These are phyloP conservation scores for Euleptes europaea DNA, from an alignment of 2,113 vertebrate species.

Conservation along the genomic window DNA sequence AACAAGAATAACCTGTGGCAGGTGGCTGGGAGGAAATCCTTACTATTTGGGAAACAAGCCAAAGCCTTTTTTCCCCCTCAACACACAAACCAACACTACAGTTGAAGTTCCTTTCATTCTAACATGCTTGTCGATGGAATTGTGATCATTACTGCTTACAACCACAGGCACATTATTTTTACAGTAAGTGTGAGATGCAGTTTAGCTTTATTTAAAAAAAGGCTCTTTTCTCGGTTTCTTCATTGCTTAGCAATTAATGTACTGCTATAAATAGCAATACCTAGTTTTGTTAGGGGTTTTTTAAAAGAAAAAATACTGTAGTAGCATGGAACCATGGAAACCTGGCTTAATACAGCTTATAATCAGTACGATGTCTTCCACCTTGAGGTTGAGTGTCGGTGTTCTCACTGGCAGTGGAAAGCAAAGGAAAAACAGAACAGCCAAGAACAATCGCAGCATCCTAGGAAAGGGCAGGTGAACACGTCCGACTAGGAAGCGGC, in stretches of 20 bases:
- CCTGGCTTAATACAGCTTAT: background rate
- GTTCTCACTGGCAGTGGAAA: background rate
- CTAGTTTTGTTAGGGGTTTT: conserved; percentile 54
- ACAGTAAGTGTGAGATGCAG: conserved; percentile 19
- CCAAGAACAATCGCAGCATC: background rate
- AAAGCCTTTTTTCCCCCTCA: background rate
- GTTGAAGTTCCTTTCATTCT: background rate
- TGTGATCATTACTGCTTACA: background rate
- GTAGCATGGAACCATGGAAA: conserved; percentile 51
- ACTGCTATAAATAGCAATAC: conserved; percentile 71
- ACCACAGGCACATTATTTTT: conserved; percentile 13
- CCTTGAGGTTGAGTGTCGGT: conserved; percentile 1
- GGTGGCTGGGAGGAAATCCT: background rate
- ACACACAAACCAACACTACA: background rate
- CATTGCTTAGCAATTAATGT: conserved; percentile 58
- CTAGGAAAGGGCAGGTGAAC: background rate
- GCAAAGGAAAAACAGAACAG: conserved; percentile 4
- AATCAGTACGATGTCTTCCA: conserved; percentile 49
- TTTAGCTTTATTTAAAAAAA: conserved; percentile 48
- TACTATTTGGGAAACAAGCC: background rate
- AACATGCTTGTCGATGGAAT: background rate
- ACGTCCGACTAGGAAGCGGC: background rate
- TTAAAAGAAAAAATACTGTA: conserved; percentile 45
- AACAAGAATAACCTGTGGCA: background rate
- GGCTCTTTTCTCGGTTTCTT: conserved; percentile 63